Evolutionary conservation across 2,888 invertebrate genomes (phyloP).

Genomic region (Gastracanthus pulcherrimus): DNA sequence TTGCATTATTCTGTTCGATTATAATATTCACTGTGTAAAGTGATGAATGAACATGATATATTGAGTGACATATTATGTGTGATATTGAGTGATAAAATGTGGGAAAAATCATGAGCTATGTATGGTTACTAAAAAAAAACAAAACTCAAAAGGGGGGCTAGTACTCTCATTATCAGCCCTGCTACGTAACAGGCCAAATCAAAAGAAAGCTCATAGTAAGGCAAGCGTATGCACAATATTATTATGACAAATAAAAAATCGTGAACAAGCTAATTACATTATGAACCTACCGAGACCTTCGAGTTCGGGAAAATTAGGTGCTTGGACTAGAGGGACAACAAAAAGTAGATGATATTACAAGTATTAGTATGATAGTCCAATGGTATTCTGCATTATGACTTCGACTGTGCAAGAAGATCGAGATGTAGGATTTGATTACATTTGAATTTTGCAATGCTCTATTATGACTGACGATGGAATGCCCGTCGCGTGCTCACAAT

Average conservation of each 20-base stretch:
- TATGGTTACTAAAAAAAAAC: neutral
- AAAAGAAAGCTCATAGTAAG: conserved; percentile 9
- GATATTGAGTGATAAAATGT: conserved; percentile 26
- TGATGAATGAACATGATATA: conserved; percentile 43
- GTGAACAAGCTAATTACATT: conserved; percentile 74
- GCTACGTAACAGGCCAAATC: conserved; percentile 39
- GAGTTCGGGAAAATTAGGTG: conserved; percentile 82
- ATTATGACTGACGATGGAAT: conserved; percentile 10
- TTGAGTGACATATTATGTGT: conserved; percentile 13
- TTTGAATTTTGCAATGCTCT: conserved; percentile 18
- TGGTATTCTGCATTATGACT: conserved; percentile 55
- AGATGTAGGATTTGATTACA: neutral
- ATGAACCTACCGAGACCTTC: conserved; percentile 82
- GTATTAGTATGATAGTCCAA: conserved; percentile 71
- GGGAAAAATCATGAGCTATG: conserved; percentile 14
- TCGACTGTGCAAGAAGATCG: conserved; percentile 42
- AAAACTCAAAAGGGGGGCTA: conserved; percentile 18
- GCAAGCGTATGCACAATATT: conserved; percentile 46
- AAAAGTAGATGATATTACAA: conserved; percentile 75
- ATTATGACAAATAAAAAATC: conserved; percentile 57
- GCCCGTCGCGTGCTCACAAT: neutral
- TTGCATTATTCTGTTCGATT: conserved; percentile 19
- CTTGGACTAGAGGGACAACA: conserved; percentile 80
- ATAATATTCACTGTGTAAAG: conserved; percentile 37
- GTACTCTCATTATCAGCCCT: conserved; percentile 21